Evolutionary conservation across 2,888 invertebrate species (phyloP).

Genomic region (Ophion costatus): DNA sequence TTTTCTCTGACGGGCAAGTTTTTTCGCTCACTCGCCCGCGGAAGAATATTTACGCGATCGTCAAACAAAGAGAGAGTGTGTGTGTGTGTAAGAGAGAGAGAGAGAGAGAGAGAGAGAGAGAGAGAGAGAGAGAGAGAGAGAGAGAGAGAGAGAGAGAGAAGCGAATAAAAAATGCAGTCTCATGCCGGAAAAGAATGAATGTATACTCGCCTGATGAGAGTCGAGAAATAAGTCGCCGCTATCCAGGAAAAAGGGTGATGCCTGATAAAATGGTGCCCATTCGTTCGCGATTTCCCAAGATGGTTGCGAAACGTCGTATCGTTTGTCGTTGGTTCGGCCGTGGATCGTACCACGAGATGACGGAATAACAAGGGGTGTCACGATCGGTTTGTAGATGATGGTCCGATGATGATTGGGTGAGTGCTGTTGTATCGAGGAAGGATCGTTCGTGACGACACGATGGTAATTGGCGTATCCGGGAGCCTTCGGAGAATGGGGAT

Average conservation of each 20-base stretch:
- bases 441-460: constrained; percentile 55
- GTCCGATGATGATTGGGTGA: constrained; percentile 13
- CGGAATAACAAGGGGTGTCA: constrained; percentile 74
- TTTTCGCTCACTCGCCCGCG: constrained; percentile 11
- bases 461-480: constrained; percentile 70
- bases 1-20: constrained; percentile 7
- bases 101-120: background rate
- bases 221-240: constrained; percentile 71
- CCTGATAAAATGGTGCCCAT: constrained; percentile 74
- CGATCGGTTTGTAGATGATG: constrained; percentile 73
- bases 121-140: background rate
- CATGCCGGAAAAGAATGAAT: background rate
- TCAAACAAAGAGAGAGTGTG: background rate
- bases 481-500: constrained; percentile 63
- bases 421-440: constrained; percentile 10
- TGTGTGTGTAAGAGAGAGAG: background rate
- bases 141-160: background rate
- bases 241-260: constrained; percentile 68
- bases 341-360: background rate
- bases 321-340: constrained; percentile 7
- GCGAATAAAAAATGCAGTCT: background rate
- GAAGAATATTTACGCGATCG: background rate
- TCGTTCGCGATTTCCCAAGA: constrained; percentile 73
- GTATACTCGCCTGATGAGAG: constrained; percentile 74
- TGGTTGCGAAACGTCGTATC: constrained; percentile 47